Percentiles rank a stretch among this genome's conserved stretches.
Conservation (phyloP, 2,888 invertebrate genomes). For the Trissoscelio sp. region DNA sequence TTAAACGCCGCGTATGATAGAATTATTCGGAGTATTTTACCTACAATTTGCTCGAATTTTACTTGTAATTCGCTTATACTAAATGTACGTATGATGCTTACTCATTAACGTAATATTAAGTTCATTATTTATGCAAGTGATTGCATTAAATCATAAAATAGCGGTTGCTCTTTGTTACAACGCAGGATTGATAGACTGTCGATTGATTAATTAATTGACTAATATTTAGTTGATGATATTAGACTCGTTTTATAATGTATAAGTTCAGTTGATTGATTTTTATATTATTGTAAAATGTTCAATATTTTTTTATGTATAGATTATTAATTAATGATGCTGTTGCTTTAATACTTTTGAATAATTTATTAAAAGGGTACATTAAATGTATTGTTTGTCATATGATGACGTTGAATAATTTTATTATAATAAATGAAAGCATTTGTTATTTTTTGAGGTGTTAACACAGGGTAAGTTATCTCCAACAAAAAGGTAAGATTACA, state of each 20-base stretch:
- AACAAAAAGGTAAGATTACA: conserved; percentile 64
- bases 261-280: too few relatives aligned
- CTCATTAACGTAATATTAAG: conserved; percentile 49
- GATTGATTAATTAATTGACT: conserved; percentile 4
- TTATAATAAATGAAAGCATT: conserved; percentile 1
- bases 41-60: conserved; percentile 33
- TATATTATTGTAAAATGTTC: too few relatives aligned
- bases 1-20: conserved; percentile 26
- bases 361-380: too few relatives aligned
- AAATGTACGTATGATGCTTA: conserved; percentile 40
- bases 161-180: conserved; percentile 26
- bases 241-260: too few relatives aligned
- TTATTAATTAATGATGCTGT: too few relatives aligned
- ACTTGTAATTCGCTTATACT: conserved; percentile 36
- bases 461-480: conserved; percentile 54
- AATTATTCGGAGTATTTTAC: conserved; percentile 34
- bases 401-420: conserved; percentile 13
- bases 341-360: too few relatives aligned
- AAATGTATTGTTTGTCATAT: background rate
- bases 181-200: background rate
- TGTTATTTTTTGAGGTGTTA: conserved; percentile 43
- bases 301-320: too few relatives aligned
- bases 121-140: conserved; percentile 47
- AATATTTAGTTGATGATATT: conserved; percentile 23
- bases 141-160: conserved; percentile 37